Base-by-base conservation (phyloP, 2,888 invertebrate species). In the Lochmaea crataegi region DNA sequence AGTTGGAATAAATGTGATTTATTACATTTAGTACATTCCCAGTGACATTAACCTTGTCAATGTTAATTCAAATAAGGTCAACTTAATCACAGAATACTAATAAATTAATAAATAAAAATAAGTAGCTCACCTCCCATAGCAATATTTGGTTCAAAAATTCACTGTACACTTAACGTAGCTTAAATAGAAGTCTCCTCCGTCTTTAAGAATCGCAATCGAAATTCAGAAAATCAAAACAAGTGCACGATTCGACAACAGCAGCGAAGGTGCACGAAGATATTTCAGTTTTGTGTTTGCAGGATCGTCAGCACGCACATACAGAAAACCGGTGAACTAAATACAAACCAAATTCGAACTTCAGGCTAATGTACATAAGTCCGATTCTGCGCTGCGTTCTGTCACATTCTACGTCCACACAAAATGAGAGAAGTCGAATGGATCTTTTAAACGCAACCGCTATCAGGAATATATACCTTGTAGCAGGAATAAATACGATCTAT, bases 41-140 rank as follows among this genome's bases (percentile, higher is more conserved):
- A 41, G 10, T 41, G 22, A 42, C 57, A 57, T 70, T 70, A 70
- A 70, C 70, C 70, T 70, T 70, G 57, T 64, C 45, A 70, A 70
- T 70, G 69, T 64, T 70, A 70, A 70, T 38, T 68, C n/a, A 56
- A 48, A 41, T 57, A 18, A 38, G 64, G 70, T 70, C 32, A 70
- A 64, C 57, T 64, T 26, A 70, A 57, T 64, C 42, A 57, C 9
- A 10, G 22, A 70, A 45, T 58, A 48, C 5, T 9, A 16, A 48
- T 22, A 32, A 48, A 14, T 61, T 51, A 14, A 65, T 51, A 63
- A 68, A 48, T 68, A 48, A 61, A 64, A 57, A 68, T 64, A 53
- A 73, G 72, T 67, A 61, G 51, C 79, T 78, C 67, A 79, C 70
- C 70, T 71, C 79, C 77, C 79, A 79, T 79, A 71, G 61, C 76